Evolutionary conservation across 2,888 invertebrate species (phyloP).

Genomic region (Cantharis nigra): DNA sequence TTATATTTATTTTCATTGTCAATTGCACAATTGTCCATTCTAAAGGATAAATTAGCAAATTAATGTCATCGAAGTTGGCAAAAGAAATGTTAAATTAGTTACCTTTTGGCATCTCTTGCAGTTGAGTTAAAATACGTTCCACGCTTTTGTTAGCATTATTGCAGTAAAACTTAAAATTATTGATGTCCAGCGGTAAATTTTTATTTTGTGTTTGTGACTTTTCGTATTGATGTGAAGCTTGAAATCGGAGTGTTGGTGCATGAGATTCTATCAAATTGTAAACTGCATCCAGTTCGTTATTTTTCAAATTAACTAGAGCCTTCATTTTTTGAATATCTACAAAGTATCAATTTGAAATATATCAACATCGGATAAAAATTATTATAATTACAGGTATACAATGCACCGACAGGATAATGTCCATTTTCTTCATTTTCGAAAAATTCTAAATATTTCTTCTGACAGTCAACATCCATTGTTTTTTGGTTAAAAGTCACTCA

Average conservation of each 20-base stretch:
- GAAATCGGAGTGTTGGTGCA: conserved; percentile 45
- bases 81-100: background rate
- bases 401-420: conserved; percentile 32
- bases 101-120: conserved; percentile 51
- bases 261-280: conserved; percentile 49
- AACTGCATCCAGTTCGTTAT: conserved; percentile 45
- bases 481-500: background rate
- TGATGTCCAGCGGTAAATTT: conserved; percentile 37
- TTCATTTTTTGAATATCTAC: conserved; percentile 32
- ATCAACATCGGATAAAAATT: background rate
- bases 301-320: conserved; percentile 36
- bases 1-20: conserved; percentile 51
- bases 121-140: conserved; percentile 39
- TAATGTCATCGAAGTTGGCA: background rate
- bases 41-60: conserved; percentile 44
- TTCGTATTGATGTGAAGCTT: conserved; percentile 43
- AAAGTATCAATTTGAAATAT: background rate
- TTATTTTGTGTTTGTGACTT: conserved; percentile 31
- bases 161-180: conserved; percentile 43
- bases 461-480: background rate
- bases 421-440: conserved; percentile 18
- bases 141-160: conserved; percentile 31
- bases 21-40: conserved; percentile 68
- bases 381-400: conserved; percentile 26
- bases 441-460: background rate